A percentile compares a stretch with the other conserved stretches of the same genome.
Evolutionary conservation across 2,113 vertebrate species (phyloP).

Genomic region (Aramus guarauna): DNA sequence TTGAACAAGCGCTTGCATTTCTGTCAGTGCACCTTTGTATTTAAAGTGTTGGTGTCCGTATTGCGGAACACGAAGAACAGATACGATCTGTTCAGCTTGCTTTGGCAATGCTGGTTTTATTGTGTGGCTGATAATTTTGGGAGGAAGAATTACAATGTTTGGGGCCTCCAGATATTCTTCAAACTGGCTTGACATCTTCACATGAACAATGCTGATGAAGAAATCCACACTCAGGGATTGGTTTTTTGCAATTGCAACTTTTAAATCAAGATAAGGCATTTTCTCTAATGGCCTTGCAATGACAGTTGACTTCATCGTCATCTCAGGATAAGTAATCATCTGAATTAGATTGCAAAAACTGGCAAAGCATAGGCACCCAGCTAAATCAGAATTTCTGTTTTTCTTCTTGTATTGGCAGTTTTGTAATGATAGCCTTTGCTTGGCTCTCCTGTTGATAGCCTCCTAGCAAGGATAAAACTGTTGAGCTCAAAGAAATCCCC

Average conservation of each 20-base stretch:
- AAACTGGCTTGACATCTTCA: neutral
- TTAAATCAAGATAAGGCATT: neutral
- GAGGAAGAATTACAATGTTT: neutral
- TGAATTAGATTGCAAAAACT: neutral
- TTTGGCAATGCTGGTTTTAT: neutral
- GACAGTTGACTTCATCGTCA: constrained; percentile 1
- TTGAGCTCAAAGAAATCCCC: neutral
- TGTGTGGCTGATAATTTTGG: neutral
- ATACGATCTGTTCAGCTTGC: neutral
- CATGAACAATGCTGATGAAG: neutral
- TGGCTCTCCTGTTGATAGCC: neutral
- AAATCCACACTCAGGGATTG: neutral
- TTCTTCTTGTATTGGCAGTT: neutral
- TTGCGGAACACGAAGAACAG: neutral
- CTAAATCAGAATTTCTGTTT: neutral
- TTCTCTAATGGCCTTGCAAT: neutral
- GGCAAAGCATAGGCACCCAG: neutral
- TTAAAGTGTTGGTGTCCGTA: neutral
- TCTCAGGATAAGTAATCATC: neutral
- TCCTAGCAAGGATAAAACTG: neutral
- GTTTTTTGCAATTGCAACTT: neutral
- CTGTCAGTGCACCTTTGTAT: neutral
- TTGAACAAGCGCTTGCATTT: neutral
- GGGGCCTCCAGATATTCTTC: neutral
- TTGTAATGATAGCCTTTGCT: neutral